Evolutionary conservation across 2,797 vertebrate genomes (phyloP).

Genomic region (Pampus argenteus): DNA sequence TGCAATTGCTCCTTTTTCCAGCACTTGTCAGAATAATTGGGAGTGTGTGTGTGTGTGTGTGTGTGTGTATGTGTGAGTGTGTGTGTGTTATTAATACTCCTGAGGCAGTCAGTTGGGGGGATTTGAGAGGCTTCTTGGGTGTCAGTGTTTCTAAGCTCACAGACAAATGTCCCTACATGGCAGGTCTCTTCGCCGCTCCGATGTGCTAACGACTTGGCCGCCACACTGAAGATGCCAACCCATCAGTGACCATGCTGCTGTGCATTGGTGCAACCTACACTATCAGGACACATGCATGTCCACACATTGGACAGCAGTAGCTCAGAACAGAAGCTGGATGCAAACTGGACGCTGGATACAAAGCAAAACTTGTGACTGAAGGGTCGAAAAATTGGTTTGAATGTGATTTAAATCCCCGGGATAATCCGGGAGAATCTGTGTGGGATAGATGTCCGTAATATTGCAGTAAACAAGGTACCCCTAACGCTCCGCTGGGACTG

Average conservation of each 20-base stretch:
- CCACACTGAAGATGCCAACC: slow-evolving; percentile 43
- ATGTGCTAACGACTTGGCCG: slow-evolving; percentile 71
- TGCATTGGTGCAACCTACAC: slow-evolving; percentile 43
- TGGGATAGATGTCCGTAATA: slow-evolving; percentile 50
- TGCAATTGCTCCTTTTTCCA: slow-evolving; percentile 57
- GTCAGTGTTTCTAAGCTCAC: slow-evolving; percentile 79
- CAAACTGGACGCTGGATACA: slow-evolving; percentile 26
- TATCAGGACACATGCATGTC: slow-evolving; percentile 31
- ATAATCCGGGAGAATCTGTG: slow-evolving; percentile 41
- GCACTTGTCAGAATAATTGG: slow-evolving; percentile 60
- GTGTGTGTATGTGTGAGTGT: slow-evolving; percentile 67
- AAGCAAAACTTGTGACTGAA: slow-evolving; percentile 48
- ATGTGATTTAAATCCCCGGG: slow-evolving; percentile 38
- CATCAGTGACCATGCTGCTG: slow-evolving; percentile 42
- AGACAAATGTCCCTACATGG: slow-evolving; percentile 85
- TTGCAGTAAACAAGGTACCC: slow-evolving; percentile 53
- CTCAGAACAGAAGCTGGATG: slow-evolving; percentile 22
- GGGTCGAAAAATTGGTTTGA: slow-evolving; percentile 44
- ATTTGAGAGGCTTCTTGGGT: slow-evolving; percentile 81
- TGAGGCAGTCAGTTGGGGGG: slow-evolving; percentile 71
- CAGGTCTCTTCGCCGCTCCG: slow-evolving; percentile 65
- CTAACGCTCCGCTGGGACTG: slow-evolving; percentile 38
- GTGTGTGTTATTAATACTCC: slow-evolving; percentile 82
- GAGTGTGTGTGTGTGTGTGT: slow-evolving; percentile 62
- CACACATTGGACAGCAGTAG: background rate